Conservation (phyloP, 1,140 invertebrate genomes). For the Zaprionus davidi region DNA sequence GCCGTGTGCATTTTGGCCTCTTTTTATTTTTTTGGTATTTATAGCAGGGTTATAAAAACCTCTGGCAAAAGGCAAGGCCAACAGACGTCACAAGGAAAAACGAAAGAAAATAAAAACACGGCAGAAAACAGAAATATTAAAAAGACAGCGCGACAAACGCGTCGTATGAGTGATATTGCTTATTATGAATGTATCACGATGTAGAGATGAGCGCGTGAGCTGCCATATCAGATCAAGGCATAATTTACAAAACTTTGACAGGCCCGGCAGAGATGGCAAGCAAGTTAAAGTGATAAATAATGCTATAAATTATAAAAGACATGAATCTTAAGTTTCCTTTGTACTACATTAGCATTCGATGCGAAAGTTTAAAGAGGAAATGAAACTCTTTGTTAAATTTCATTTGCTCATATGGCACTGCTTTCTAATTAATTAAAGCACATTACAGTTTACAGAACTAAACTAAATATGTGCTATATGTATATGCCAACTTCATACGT, state of each 20-base stretch:
- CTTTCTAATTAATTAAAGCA: neutral
- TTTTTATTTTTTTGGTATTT: neutral
- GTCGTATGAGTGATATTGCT: constrained; percentile 68
- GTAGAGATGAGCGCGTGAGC: constrained; percentile 58
- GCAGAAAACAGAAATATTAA: constrained; percentile 36
- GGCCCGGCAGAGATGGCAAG: neutral
- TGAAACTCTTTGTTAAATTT: too few relatives aligned
- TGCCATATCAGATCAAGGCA: neutral
- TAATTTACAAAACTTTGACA: neutral
- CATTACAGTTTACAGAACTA: neutral
- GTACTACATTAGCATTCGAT: too few relatives aligned
- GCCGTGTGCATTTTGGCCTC: constrained; percentile 25
- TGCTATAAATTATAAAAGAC: neutral
- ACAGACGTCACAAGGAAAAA: constrained; percentile 52
- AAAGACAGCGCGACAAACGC: constrained; percentile 58
- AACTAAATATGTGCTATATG: neutral
- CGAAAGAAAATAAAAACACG: neutral
- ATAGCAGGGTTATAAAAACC: constrained; percentile 25
- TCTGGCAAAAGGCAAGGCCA: constrained; percentile 63
- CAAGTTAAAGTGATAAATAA: neutral
- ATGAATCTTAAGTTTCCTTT: neutral
- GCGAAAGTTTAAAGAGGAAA: too few relatives aligned
- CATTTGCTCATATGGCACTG: too few relatives aligned
- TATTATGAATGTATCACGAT: constrained; percentile 20
- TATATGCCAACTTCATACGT: neutral